Base-by-base conservation (phyloP, 2,113 vertebrate genomes). In the Neopipo cinnamomea region DNA sequence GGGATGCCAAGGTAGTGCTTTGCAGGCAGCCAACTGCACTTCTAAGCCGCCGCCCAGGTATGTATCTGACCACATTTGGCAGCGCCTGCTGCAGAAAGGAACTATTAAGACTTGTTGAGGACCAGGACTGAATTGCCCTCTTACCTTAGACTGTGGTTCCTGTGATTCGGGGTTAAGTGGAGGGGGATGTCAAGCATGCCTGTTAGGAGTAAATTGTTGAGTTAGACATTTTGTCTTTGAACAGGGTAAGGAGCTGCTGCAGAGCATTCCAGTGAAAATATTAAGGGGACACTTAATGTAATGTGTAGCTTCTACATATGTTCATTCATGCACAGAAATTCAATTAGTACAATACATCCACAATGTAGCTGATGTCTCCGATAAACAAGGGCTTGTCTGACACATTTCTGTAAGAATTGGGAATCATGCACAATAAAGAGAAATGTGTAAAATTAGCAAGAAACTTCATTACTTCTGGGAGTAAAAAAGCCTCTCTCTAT, bases 101-200 rank as follows among this genome's bases (percentile, higher is more conserved):
- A 76, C 89, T 96, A 88, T 91, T 95, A 95, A 94, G 83, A 14
- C 61, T 65, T 33, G 61, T 85, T 58, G 83, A 96, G 80, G 75
- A 59, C 53, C 6, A 18, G 84, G 86, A 87, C 92, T 96, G 89
- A 95, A 93, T 91, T 93, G 92, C 92, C 88, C 95, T 96, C 89
- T 96, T 96, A 94, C 95, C 85, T 96, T 63, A 63, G 92, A 72
- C 91, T 77, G 91, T 93, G 91, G 93, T 95, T 96, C 87, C 95
- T 94, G 79, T 81, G 89, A 96, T 31, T 93, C 0, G 2, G 79
- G 83, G 83, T 90, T 94, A 97, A 97, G 93, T 95, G 93, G 39
- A 94, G 66, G 70, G 63, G 53, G 93, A 88, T 89, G 94, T 92
- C 91, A 80, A 88, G 77, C 58, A 65, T 42, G 73, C 66, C 78